phyloP scores from a whole-genome alignment of 1,140 invertebrate species.

The Heliconius himera region DNA sequence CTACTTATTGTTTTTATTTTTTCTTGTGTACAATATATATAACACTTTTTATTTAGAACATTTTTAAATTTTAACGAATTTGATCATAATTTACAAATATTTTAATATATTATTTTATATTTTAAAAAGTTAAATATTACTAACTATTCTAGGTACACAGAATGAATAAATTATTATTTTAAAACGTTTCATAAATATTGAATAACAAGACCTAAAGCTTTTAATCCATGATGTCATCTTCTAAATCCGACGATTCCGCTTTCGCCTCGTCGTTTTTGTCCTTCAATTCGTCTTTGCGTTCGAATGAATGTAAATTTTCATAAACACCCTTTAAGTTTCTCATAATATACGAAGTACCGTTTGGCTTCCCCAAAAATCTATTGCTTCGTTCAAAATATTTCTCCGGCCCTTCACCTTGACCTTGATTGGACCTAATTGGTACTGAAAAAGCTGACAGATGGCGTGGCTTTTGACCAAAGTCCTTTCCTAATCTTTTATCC shows the following conservation, averaged over 20 bases:
- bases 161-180: not conserved
- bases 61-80: not conserved
- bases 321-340: conserved; percentile 73
- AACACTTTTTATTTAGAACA: not conserved
- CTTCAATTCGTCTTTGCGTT: conserved; percentile 51
- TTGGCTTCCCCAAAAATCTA: conserved; percentile 49
- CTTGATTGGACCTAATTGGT: conserved; percentile 65
- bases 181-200: conserved; percentile 2
- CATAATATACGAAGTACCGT: conserved; percentile 74
- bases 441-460: conserved; percentile 86
- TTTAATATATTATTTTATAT: not conserved
- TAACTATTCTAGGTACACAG: conserved; percentile 9
- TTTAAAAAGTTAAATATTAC: conserved; percentile 10
- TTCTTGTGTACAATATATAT: not conserved
- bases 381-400: conserved; percentile 62
- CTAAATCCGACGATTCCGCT: conserved; percentile 68
- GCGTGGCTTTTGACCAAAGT: conserved; percentile 77
- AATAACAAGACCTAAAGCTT: conserved; percentile 2
- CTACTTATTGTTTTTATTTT: too few relatives aligned
- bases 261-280: conserved; percentile 65
- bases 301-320: conserved; percentile 58
- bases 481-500: conserved; percentile 64
- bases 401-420: conserved; percentile 48
- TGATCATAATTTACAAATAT: not conserved
- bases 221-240: conserved; percentile 63